Conservation (phyloP, 2,113 vertebrate species). For the Puffinus mauretanicus region DNA sequence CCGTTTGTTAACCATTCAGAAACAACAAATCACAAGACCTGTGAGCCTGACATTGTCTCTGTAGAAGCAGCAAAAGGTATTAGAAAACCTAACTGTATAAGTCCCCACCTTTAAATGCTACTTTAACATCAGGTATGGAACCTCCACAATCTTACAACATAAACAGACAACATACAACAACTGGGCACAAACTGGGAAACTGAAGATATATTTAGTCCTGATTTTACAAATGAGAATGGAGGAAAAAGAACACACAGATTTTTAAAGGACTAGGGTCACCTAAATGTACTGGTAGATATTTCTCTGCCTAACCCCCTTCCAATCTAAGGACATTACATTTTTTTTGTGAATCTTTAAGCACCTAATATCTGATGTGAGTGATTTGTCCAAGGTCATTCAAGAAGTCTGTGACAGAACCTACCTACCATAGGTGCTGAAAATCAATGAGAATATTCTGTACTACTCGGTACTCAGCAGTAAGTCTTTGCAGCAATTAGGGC, state of each 20-base stretch:
- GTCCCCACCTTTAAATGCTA: neutral
- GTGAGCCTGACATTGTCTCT: neutral
- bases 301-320: neutral
- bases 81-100: neutral
- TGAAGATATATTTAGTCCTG: neutral
- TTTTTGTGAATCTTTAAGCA: neutral
- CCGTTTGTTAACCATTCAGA: neutral
- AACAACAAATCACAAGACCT: neutral
- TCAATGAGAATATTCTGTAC: neutral
- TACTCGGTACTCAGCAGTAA: neutral
- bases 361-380: neutral
- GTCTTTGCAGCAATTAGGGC: constrained; percentile 8
- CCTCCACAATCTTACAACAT: neutral
- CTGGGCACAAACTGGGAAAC: neutral
- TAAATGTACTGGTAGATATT: neutral
- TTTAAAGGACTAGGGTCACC: neutral
- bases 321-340: neutral
- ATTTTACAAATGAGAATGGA: neutral
- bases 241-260: neutral
- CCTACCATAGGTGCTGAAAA: neutral
- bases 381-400: neutral
- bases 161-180: neutral
- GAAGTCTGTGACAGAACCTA: neutral
- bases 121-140: neutral
- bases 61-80: neutral